Conservation (phyloP, 2,888 invertebrate genomes). For the Eupithecia abbreviata region DNA sequence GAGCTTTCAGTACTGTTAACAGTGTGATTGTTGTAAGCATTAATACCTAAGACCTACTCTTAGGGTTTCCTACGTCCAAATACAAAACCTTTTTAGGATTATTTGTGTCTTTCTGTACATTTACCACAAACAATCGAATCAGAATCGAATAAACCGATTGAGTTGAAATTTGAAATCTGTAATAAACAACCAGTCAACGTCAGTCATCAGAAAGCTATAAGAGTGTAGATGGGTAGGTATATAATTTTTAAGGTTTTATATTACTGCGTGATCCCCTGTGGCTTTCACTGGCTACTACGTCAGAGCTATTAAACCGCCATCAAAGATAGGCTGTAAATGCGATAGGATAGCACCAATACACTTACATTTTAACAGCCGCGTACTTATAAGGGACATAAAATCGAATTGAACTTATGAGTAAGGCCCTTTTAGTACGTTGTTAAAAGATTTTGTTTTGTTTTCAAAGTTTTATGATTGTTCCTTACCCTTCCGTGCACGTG, state of each 20-base stretch:
- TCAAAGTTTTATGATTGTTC: slow-evolving; percentile 13
- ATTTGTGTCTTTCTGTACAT: neutral
- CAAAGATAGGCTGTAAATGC: slow-evolving; percentile 19
- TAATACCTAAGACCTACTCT: neutral
- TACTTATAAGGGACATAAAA: slow-evolving; percentile 15
- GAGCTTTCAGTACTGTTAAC: neutral
- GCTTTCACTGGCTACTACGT: neutral
- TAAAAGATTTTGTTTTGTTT: slow-evolving; percentile 24
- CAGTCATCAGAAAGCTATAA: neutral
- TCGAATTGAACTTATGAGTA: slow-evolving; percentile 14
- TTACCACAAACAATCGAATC: neutral
- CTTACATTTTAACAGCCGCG: slow-evolving; percentile 20
- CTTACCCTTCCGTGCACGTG: neutral
- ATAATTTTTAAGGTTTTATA: neutral
- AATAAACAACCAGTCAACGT: neutral
- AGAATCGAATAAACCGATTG: neutral
- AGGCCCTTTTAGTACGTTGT: slow-evolving; percentile 12
- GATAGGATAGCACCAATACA: slow-evolving; percentile 24
- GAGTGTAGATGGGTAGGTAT: neutral
- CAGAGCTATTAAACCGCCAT: slow-evolving; percentile 20
- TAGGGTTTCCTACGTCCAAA: neutral
- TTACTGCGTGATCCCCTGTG: neutral
- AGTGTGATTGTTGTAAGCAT: neutral
- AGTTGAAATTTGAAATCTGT: neutral
- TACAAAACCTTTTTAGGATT: neutral